Evolutionary conservation across 2,113 vertebrate genomes (phyloP), one percentile per base, ranked within the genome.

Genomic region (Tyto alba): DNA sequence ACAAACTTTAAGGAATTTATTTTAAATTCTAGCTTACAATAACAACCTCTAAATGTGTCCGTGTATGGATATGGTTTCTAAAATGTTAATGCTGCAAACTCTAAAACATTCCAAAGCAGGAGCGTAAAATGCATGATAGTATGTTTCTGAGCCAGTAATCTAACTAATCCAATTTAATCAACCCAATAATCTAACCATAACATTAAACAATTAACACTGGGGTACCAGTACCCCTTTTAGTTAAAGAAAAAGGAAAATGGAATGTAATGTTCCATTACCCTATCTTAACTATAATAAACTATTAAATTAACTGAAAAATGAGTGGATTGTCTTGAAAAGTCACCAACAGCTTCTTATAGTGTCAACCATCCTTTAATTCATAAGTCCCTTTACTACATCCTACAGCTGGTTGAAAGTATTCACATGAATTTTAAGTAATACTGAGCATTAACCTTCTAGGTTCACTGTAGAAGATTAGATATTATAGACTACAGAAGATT

Each of bases 391-490:
- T 90, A 68, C 87, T 88, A 66, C 21, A 83, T 53, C 52, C 74
- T 89, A 73, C 71, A 90, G 68, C 41, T 91, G 50, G 9, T 60
- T 93, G 45, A 89, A 97, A 77, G 78, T 26, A 82, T 71, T 92
- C 68, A 63, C 50, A 69, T 45, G 86, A 85, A 95, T 86, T 96
- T 92, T 96, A 90, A 97, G 88, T 90, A 76, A 78, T 77, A 69
- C 15, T 34, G 87, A 71, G 66, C 69, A 89, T 95, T 95, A 95
- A 60, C 83, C 43, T 89, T 90, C 77, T 88, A 91, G 53, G 22
- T 94, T 93, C 66, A 63, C 76, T 94, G 91, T 87, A 56, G 41
- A 88, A 85, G 50, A 67, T 95, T 88, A 74, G n/a, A 94, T 72
- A 92, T 90, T 80, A 71, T 75, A 87, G 38, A 48, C 45, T 91